Base-by-base conservation (phyloP, 2,888 invertebrate genomes). In the Tinea pellionella region DNA sequence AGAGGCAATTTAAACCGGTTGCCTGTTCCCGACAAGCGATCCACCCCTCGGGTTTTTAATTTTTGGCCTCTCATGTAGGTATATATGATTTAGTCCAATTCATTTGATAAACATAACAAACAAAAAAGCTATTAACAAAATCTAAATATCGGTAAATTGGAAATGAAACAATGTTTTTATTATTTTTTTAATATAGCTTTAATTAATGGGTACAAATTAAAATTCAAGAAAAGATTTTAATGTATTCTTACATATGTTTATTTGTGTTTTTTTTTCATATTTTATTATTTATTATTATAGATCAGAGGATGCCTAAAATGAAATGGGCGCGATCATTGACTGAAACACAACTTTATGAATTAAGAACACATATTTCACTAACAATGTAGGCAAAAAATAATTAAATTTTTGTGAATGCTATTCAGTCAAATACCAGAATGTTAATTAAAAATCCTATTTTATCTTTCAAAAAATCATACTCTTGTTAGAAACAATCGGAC, bases 1-100 rank as follows among this genome's bases (percentile, higher is more conserved):
- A 77, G 80, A 78, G 82, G 81, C 83, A 83, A 83, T 85, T 77
- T 72, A 73, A 74, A 73, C 71, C 66, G 74, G 73, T 68, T 73
- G 74, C 70, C 83, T 86, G 85, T 63, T 71, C 70, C 70, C 79
- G 86, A 85, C 86, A 80, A 73, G 18, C 73, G 72, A 67, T 66
- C 67, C 72, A 70, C 75, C 69, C 74, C 68, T 74, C 66, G 69
- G 74, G 73, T 81, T 83, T 83, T 82, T 78, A 78, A 80, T 80
- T 82, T 84, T 83, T 80, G 77, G 75, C 72, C 71, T 71, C 67
- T 32, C 55, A 29, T 55, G 47, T n/a, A n/a, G n/a, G n/a, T 47
- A 47, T 16, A 47, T 53, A 24, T 18, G 53, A 24, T 53, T 18
- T 24, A 24, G 53, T 53, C 18, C 24, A 18, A 53, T 19, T 16